phyloP scores from a whole-genome alignment of 2,113 vertebrate species.

The Peromyscus maniculatus region DNA sequence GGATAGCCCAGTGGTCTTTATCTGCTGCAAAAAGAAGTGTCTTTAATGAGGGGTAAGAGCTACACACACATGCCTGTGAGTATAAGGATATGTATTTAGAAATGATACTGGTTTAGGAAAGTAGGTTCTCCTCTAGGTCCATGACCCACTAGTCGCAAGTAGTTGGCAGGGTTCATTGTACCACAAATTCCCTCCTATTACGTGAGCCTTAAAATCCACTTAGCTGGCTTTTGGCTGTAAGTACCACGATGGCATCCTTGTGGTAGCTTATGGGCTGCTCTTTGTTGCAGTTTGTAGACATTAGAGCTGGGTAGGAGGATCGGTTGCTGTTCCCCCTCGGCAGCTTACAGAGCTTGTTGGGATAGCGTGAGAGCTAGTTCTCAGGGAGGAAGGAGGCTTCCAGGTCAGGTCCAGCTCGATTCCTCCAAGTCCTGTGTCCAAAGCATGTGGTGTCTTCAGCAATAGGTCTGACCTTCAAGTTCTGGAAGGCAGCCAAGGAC shows the following conservation, averaged over 20 bases:
- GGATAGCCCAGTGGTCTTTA: not conserved
- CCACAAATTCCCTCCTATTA: not conserved
- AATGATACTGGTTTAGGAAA: not conserved
- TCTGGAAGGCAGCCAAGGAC: no score
- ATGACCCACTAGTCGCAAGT: not conserved
- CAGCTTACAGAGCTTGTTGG: not conserved
- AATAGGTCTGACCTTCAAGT: not conserved
- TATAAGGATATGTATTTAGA: not conserved
- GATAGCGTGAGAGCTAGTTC: not conserved
- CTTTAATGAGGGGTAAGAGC: not conserved
- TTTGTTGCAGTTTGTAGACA: not conserved
- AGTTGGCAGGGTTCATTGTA: not conserved
- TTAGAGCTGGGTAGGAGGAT: not conserved
- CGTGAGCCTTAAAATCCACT: not conserved
- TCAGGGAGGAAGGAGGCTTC: not conserved
- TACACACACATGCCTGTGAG: not conserved
- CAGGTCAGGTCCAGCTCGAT: not conserved
- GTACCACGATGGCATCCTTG: not conserved
- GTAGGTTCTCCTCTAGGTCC: not conserved
- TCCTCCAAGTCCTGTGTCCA: not conserved
- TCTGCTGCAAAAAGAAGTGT: not conserved
- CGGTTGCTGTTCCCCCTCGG: not conserved
- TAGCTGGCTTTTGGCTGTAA: not conserved
- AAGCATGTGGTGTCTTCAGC: not conserved
- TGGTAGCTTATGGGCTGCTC: not conserved